Evolutionary conservation across 2,888 invertebrate species (phyloP), one percentile per base, ranked within the genome.

Genomic region (Sinhomidia bicolor): DNA sequence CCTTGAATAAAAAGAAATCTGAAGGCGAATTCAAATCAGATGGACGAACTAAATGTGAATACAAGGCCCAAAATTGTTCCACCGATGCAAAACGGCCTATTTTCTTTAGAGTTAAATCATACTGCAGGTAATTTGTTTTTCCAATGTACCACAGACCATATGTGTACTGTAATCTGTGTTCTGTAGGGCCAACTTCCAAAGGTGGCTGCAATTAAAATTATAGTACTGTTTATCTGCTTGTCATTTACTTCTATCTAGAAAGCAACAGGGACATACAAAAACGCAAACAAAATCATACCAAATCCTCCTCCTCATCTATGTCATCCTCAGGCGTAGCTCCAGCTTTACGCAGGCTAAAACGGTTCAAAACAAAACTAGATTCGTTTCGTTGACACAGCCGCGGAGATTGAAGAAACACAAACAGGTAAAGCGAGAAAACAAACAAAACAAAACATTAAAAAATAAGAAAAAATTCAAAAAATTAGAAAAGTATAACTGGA

Each of bases 31-130:
- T 96, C 92, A 99, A 95, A 93, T 99, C 98, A 86, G 97, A 96
- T 29, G 90, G 90, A 20, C 90, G 90, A 54, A 90, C 90, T 36
- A 99, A 95, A 94, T 99, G 98, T 93, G 97, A 96, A 94, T 99
- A 99, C 90, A 98, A 95, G 51, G 96, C 96, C 99, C 99, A 99
- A 96, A 99, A 99, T 94, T 99, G 99, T 94, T 99, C 99, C 90
- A 99, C 99, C 91, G 97, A 97, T 84, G 96, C 97, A 94, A 98
- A 97, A 93, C 96, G 96, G 91, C 97, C 98, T 93, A 99, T 96
- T 93, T 97, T 94, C 94, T 97, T 97, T 93, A 99, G 95, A 93
- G 98, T 97, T 95, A 97, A 96, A 92, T 96, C 95, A 92, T 95
- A 96, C 91, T 95, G 94, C 90, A 94, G 93, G 89, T 94, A 94